A percentile compares a stretch with the other conserved stretches of the same genome.
These are phyloP conservation scores for Caenorhabditis sinica DNA, from an alignment of 2,888 invertebrate species.

Conservation along the genomic window DNA sequence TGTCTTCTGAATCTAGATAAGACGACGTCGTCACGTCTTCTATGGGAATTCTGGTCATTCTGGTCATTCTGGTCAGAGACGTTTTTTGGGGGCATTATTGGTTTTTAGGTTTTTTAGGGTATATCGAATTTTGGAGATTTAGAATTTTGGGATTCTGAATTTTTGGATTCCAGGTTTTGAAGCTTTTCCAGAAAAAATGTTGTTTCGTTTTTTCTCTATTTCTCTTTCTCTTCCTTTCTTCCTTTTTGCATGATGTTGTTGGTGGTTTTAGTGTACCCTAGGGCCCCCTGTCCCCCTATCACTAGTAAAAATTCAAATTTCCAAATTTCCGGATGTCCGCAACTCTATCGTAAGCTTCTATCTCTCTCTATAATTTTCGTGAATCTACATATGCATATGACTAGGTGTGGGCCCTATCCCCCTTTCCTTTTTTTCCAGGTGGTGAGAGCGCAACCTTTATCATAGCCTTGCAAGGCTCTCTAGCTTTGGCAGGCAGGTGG, in stretches of 20 bases:
- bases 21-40: too few relatives aligned
- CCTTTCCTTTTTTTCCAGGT: neutral
- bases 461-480: neutral
- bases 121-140: neutral
- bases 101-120: too few relatives aligned
- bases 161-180: neutral
- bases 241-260: conserved; percentile 10
- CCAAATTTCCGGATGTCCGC: neutral
- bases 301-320: neutral
- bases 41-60: too few relatives aligned
- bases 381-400: too few relatives aligned
- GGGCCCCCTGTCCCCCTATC: neutral
- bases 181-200: neutral
- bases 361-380: neutral
- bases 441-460: conserved; percentile 3
- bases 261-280: neutral
- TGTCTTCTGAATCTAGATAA: too few relatives aligned
- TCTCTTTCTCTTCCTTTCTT: neutral
- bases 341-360: neutral
- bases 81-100: too few relatives aligned
- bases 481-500: neutral
- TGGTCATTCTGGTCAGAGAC: too few relatives aligned
- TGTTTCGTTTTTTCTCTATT: neutral
- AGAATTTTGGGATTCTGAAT: neutral
- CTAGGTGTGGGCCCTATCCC: too few relatives aligned